Conservation (phyloP, 1,140 invertebrate species). For the Lordiphosa collinella region DNA sequence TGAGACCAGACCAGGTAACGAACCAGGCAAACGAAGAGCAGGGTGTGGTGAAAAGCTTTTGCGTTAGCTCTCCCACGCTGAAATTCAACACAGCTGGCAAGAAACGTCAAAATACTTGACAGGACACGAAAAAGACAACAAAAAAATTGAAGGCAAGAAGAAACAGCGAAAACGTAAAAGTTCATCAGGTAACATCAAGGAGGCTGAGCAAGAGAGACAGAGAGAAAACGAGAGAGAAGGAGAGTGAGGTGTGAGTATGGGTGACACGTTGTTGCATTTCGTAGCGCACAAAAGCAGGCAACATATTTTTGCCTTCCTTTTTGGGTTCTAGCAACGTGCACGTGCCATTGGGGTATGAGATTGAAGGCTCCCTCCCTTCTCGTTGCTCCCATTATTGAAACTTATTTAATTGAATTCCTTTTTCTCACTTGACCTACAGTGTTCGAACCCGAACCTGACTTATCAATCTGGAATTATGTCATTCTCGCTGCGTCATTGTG, state of each 20-base stretch:
- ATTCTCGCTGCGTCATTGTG: conserved; percentile 71
- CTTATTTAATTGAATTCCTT: conserved; percentile 69
- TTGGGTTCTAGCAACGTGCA: conserved; percentile 3
- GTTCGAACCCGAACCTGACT: conserved; percentile 38
- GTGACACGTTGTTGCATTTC: conserved; percentile 73
- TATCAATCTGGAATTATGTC: conserved; percentile 65
- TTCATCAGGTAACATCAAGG: conserved; percentile 52
- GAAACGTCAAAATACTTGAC: conserved; percentile 68
- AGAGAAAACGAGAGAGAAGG: not conserved
- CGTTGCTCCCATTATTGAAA: conserved; percentile 25
- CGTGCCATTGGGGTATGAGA: not conserved
- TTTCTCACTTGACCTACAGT: conserved; percentile 30
- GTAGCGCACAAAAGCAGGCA: conserved; percentile 53
- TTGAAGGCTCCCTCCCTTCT: not conserved
- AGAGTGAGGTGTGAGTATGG: conserved; percentile 42
- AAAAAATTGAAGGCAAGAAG: conserved; percentile 8
- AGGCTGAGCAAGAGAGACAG: conserved; percentile 37
- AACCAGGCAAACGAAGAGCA: conserved; percentile 23
- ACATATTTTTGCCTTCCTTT: conserved; percentile 23
- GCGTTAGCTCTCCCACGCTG: conserved; percentile 30
- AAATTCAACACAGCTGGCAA: conserved; percentile 61
- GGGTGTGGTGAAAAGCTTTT: conserved; percentile 42
- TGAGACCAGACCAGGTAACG: conserved; percentile 51
- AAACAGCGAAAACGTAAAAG: conserved; percentile 29
- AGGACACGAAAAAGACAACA: conserved; percentile 35